phyloP scores from a whole-genome alignment of 2,888 invertebrate species.

The Chaetoderma sp. region DNA sequence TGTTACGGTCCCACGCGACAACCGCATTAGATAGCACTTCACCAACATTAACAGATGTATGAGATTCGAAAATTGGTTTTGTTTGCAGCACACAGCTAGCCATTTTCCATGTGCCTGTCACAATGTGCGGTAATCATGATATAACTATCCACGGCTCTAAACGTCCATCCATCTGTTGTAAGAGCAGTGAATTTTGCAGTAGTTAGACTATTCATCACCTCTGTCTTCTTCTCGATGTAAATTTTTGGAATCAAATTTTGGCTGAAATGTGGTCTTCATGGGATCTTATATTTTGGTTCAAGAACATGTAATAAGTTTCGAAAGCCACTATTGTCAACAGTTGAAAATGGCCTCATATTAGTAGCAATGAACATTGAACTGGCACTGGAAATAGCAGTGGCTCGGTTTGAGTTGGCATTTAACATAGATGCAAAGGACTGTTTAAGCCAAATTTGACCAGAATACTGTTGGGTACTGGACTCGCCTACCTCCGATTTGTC shows the following conservation, averaged over 20 bases:
- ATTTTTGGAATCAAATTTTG: slow-evolving; percentile 2
- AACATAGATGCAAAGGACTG: too few relatives aligned
- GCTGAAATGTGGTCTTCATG: slow-evolving; percentile 7
- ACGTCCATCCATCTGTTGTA: slow-evolving; percentile 20
- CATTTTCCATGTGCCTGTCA: slow-evolving; percentile 4
- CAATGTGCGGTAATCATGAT: slow-evolving; percentile 12
- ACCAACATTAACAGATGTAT: slow-evolving; percentile 19
- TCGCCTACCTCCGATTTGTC: too few relatives aligned
- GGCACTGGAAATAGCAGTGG: too few relatives aligned
- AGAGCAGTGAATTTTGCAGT: not conserved
- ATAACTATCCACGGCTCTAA: slow-evolving; percentile 5
- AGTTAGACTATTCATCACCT: not conserved
- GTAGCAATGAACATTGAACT: not conserved
- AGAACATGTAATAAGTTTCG: not conserved
- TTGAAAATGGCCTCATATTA: not conserved
- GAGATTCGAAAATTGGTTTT: slow-evolving; percentile 4
- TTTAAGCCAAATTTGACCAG: too few relatives aligned
- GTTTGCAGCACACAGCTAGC: slow-evolving; percentile 5
- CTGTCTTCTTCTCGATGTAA: not conserved
- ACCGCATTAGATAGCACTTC: slow-evolving; percentile 9
- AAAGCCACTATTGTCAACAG: slow-evolving; percentile 10
- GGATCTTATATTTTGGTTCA: slow-evolving; percentile 10
- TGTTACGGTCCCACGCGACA: slow-evolving; percentile 18
- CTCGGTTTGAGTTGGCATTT: too few relatives aligned
- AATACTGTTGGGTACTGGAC: too few relatives aligned